Percentiles rank a stretch among this genome's conserved stretches.
Evolutionary conservation across 2,888 invertebrate species (phyloP).

Genomic region (Hydroisotoma schaefferi): DNA sequence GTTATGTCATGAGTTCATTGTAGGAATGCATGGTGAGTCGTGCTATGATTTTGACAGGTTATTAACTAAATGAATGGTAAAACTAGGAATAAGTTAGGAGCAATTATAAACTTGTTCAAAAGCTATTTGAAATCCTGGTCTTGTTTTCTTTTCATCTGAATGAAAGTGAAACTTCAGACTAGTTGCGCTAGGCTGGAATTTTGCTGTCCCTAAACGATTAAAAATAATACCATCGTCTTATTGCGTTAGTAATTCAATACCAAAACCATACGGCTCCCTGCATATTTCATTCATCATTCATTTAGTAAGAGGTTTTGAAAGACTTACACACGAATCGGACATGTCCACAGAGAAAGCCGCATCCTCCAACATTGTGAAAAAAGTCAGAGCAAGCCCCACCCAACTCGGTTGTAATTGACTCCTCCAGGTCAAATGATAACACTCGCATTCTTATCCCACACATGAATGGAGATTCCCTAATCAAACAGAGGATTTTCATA

Average conservation of each 20-base stretch:
- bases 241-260: neutral
- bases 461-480: constrained; percentile 48
- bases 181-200: constrained; percentile 50
- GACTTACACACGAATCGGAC: constrained; percentile 50
- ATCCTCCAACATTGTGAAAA: constrained; percentile 48
- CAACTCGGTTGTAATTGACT: constrained; percentile 47
- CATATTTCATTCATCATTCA: neutral
- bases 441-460: constrained; percentile 50
- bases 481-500: no score
- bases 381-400: constrained; percentile 51
- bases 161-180: constrained; percentile 51
- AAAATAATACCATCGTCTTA: neutral
- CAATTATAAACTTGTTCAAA: constrained; percentile 50
- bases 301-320: no score
- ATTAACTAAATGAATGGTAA: no score
- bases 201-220: constrained; percentile 49
- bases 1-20: no score
- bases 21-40: no score
- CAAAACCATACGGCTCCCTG: neutral
- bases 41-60: no score
- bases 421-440: constrained; percentile 49
- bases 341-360: constrained; percentile 50
- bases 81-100: constrained; percentile 13
- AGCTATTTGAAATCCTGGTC: constrained; percentile 49
- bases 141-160: constrained; percentile 49